Percentiles rank a stretch among this genome's conserved stretches.
Conservation (phyloP, 2,797 vertebrate genomes). For the Coranthus polyacanthus region DNA sequence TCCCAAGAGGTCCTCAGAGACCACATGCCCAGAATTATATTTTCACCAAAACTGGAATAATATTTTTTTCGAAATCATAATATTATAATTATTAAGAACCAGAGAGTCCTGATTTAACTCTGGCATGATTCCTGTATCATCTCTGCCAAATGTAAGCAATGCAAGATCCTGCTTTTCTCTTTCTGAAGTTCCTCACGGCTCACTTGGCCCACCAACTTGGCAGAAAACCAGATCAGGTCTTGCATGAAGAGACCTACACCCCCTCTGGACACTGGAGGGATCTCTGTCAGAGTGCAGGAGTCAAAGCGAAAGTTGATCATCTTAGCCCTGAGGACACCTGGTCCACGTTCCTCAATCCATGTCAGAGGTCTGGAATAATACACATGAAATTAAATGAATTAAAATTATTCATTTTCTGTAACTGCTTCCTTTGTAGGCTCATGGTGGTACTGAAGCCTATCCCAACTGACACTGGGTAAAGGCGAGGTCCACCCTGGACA, state of each 20-base stretch:
- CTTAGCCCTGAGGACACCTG: conserved; percentile 87
- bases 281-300: conserved; percentile 84
- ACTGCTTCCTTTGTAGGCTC: no score
- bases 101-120: conserved; percentile 6
- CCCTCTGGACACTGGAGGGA: conserved; percentile 83
- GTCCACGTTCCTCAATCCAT: conserved; percentile 93
- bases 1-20: no score
- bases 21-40: no score
- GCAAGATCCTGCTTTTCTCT: conserved; percentile 87
- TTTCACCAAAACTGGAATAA: background rate
- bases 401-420: background rate
- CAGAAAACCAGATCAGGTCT: conserved; percentile 90
- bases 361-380: conserved; percentile 84
- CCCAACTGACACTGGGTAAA: no score
- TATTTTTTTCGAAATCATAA: no score
- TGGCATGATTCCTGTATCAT: conserved; percentile 85
- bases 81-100: background rate
- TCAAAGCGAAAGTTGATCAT: conserved; percentile 90
- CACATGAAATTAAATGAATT: background rate
- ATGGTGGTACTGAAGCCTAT: no score
- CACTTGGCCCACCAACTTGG: conserved; percentile 88
- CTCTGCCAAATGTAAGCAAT: conserved; percentile 89
- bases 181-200: conserved; percentile 82
- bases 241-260: conserved; percentile 93
- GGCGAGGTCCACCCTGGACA: no score